Percentiles rank a stretch among this genome's conserved stretches.
Conservation (phyloP, 2,797 vertebrate species). For the Rallus crepitans region DNA sequence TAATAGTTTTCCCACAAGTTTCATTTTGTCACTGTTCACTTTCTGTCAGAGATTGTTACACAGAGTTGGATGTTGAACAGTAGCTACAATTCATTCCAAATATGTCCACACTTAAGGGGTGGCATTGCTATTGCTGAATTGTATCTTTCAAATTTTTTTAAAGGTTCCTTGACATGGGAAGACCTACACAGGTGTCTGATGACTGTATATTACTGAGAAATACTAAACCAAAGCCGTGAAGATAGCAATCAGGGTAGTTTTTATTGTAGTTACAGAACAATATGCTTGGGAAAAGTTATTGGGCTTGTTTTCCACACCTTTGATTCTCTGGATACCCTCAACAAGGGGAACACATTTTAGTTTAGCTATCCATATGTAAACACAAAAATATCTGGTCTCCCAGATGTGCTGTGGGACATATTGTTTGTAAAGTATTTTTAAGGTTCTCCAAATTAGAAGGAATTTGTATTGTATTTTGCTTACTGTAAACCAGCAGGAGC, state of each 20-base stretch:
- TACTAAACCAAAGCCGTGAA: background rate
- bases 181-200: background rate
- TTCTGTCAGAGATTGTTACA: background rate
- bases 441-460: background rate
- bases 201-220: background rate
- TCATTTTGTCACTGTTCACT: background rate
- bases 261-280: background rate
- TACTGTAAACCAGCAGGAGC: background rate
- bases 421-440: background rate
- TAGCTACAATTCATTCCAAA: slow-evolving; percentile 21
- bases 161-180: background rate
- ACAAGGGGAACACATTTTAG: background rate
- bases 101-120: background rate
- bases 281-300: background rate
- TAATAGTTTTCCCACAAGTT: slow-evolving; percentile 21
- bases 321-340: background rate
- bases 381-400: background rate
- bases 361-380: background rate
- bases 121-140: background rate
- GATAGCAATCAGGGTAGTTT: background rate
- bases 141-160: background rate
- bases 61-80: background rate
- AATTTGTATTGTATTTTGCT: slow-evolving; percentile 1
- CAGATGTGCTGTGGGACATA: background rate
- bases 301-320: background rate